Base-by-base conservation (phyloP, 1,140 invertebrate species). In the Drosophila baimaii region DNA sequence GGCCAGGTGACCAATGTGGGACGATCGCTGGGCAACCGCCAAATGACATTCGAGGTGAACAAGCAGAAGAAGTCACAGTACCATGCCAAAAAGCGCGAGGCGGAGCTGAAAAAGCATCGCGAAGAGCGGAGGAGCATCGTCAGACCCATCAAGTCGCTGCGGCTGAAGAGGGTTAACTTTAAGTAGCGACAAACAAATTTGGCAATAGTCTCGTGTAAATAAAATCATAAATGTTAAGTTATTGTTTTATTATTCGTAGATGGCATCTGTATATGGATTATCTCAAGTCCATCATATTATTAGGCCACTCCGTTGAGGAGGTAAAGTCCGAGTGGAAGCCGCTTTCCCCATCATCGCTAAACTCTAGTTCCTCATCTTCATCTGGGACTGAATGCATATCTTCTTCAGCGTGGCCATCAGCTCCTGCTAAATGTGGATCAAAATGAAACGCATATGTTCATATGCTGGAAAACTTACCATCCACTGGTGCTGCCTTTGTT, bases 1-100 rank as follows among this genome's bases (percentile, higher is more conserved):
- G 89, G 94, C 0, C 94, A 93, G 76, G 92, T 94, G 17, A 92
- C 93, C 9, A 94, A 94, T 31, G 94, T 94, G 3, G 93, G 95
- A 13, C 94, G 94, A 17, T 89, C 86, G 1, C 70, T 88, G 4
- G 94, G 95, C 25, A 96, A 96, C 85, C 94, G 94, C 64, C 95
- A 97, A 93, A 96, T 97, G 95, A 96, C 95, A 17, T 98, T 97
- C 72, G 93, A 92, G 8, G 93, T 94, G 19, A 89, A 91, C 46
- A 77, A 69, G 27, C 77, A 82, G 17, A 94, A 94, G 79, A 95
- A 94, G 92, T 93, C 94, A 47, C 85, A 78, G 23, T 59, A 72
- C 59, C 55, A 89, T 66, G 77, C 81, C 2, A 91, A 91, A 44
- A 93, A 93, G 74, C 90, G 93, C 25, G 93, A 94, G 74, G 93